Evolutionary conservation across 2,888 invertebrate genomes (phyloP), one percentile per base, ranked within the genome.

Genomic region (Plutella xylostella): DNA sequence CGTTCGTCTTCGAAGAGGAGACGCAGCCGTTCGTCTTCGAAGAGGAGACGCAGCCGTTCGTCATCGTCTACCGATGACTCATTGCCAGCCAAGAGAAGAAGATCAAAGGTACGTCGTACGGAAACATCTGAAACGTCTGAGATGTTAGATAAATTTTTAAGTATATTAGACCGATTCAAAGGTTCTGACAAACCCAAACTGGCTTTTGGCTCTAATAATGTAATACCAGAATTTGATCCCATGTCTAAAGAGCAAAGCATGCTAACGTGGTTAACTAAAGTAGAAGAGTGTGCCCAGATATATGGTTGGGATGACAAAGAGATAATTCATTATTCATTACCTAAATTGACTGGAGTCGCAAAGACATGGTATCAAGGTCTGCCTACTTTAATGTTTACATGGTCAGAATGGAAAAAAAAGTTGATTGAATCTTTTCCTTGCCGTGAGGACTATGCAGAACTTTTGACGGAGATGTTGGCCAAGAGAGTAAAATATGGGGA

Each of bases 311-410:
- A 42, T 4, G 31, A 42, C n/a, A 30, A 30, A 7, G 31, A 42
- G 12, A 33, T 42, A 19, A n/a, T n/a, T n/a, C n/a, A n/a, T n/a
- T n/a, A n/a, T n/a, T n/a, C n/a, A n/a, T n/a, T n/a, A n/a, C 42
- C 42, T 5, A 42, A 42, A 31, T 30, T 42, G 1, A 18, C 20
- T 9, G 42, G 42, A 6, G 5, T 48, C 3, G 55, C 57, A 3
- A 54, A 51, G 20, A 31, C 42, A 0, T 57, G 55, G 55, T 55
- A 55, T 33, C 53, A 54, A 20, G 50, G 48, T 2, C 37, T 55
- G n/a, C 49, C 54, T 4, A 40, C 51, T 12, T 3, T 56, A 7
- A 6, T 45, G 12, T 35, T 33, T 41, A 47, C 47, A n/a, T 55
- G 53, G 53, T 0, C 18, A 0, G 50, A 56, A 43, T 55, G n/a